Conservation (phyloP, 2,113 vertebrate species). For the Athene cunicularia region DNA sequence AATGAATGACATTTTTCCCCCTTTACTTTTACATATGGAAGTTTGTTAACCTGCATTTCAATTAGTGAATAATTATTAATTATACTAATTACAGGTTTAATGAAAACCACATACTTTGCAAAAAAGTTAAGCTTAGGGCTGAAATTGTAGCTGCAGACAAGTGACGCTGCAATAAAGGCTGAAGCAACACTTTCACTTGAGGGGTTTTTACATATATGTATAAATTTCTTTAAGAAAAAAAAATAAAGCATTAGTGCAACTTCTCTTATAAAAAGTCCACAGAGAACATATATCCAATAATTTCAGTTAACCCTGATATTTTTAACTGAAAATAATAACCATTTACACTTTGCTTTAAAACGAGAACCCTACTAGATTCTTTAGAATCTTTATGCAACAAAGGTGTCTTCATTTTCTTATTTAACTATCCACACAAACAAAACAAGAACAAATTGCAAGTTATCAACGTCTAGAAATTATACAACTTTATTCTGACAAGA, state of each 20-base stretch:
- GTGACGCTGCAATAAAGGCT: conserved; percentile 12
- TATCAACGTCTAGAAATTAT: not conserved
- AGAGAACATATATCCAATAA: not conserved
- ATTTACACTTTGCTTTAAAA: not conserved
- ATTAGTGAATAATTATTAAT: conserved; percentile 83
- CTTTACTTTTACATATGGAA: conserved; percentile 74
- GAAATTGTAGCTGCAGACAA: conserved; percentile 35
- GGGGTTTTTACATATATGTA: not conserved
- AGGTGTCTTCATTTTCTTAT: not conserved
- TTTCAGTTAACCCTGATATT: not conserved
- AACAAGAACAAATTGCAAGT: not conserved
- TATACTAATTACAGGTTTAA: conserved; percentile 76
- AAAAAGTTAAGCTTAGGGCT: conserved; percentile 55
- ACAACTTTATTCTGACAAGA: not conserved
- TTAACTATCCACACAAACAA: not conserved
- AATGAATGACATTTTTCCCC: conserved; percentile 76
- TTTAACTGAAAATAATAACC: not conserved
- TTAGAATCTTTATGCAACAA: not conserved
- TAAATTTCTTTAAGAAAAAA: conserved; percentile 25
- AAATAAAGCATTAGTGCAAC: not conserved
- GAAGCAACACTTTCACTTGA: not conserved
- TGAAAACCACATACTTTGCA: conserved; percentile 59
- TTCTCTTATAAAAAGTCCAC: not conserved
- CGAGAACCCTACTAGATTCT: not conserved
- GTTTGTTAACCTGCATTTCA: conserved; percentile 81